phyloP scores from a whole-genome alignment of 2,888 invertebrate genomes.

The Amphipyra tragopoginis region DNA sequence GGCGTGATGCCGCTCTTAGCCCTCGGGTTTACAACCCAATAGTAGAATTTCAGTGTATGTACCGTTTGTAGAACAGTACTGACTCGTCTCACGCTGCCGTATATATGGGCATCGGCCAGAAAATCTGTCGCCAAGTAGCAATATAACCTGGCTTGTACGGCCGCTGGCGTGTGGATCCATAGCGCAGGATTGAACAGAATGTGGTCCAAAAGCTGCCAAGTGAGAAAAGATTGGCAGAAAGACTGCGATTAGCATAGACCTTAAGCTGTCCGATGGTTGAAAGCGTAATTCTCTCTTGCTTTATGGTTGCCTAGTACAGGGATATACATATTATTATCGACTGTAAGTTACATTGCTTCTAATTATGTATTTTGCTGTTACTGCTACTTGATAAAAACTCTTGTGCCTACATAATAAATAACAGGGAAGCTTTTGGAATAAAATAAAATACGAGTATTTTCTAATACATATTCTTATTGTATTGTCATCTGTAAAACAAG shows the following conservation, averaged over 20 bases:
- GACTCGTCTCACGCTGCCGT: slow-evolving; percentile 98
- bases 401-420: slow-evolving; percentile 28
- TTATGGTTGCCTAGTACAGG: slow-evolving; percentile 55
- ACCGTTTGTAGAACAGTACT: slow-evolving; percentile 99
- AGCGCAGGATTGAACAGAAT: slow-evolving; percentile 99
- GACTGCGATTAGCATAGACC: slow-evolving; percentile 93
- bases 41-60: slow-evolving; percentile 99
- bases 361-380: slow-evolving; percentile 14
- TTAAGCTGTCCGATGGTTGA: slow-evolving; percentile 87
- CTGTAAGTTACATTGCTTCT: slow-evolving; percentile 14
- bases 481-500: slow-evolving; percentile 44
- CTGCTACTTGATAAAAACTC: slow-evolving; percentile 11
- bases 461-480: slow-evolving; percentile 15
- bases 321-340: slow-evolving; percentile 20
- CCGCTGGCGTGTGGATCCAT: slow-evolving; percentile 99
- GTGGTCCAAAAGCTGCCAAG: slow-evolving; percentile 99
- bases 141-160: slow-evolving; percentile 98
- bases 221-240: slow-evolving; percentile 97
- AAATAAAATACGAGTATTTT: slow-evolving; percentile 23
- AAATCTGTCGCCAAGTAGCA: slow-evolving; percentile 99
- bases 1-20: slow-evolving; percentile 98
- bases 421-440: slow-evolving; percentile 28
- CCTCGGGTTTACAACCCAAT: slow-evolving; percentile 99
- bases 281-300: slow-evolving; percentile 85
- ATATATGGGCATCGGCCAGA: slow-evolving; percentile 98